These are phyloP conservation scores for Apistogramma diplotaenia DNA, from an alignment of 2,113 vertebrate species.

Conservation along the genomic window DNA sequence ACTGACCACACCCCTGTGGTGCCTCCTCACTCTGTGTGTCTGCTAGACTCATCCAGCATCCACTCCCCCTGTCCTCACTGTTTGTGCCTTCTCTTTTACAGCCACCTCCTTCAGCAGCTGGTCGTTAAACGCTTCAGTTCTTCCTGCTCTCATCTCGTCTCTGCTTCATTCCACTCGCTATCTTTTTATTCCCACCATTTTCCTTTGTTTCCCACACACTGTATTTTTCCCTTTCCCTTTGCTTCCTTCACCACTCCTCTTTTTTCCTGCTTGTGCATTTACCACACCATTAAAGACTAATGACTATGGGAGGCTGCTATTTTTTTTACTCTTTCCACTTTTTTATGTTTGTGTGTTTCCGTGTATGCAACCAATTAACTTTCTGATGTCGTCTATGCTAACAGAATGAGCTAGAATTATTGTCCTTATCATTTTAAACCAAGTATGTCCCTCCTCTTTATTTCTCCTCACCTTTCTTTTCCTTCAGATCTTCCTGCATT, in stretches of 20 bases:
- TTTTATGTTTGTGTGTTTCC: not conserved
- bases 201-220: not conserved
- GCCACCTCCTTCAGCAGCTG: not conserved
- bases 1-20: constrained; percentile 39
- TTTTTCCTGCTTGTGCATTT: not conserved
- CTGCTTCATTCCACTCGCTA: not conserved
- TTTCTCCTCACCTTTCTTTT: not conserved
- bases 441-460: not conserved
- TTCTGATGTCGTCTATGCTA: constrained; percentile 25
- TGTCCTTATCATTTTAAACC: constrained; percentile 20
- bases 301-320: constrained; percentile 1
- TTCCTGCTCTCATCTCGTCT: not conserved
- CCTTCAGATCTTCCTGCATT: not conserved
- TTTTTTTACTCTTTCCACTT: not conserved
- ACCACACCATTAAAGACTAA: constrained; percentile 24
- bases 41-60: not conserved
- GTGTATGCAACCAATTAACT: not conserved
- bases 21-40: constrained; percentile 9
- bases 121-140: not conserved
- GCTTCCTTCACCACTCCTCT: not conserved
- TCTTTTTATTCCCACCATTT: not conserved
- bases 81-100: not conserved
- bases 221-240: not conserved
- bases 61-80: not conserved
- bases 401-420: constrained; percentile 19